A percentile compares a stretch with the other conserved stretches of the same genome.
These are phyloP conservation scores for Corythoichthys intestinalis DNA, from an alignment of 2,113 vertebrate species.

Conservation along the genomic window DNA sequence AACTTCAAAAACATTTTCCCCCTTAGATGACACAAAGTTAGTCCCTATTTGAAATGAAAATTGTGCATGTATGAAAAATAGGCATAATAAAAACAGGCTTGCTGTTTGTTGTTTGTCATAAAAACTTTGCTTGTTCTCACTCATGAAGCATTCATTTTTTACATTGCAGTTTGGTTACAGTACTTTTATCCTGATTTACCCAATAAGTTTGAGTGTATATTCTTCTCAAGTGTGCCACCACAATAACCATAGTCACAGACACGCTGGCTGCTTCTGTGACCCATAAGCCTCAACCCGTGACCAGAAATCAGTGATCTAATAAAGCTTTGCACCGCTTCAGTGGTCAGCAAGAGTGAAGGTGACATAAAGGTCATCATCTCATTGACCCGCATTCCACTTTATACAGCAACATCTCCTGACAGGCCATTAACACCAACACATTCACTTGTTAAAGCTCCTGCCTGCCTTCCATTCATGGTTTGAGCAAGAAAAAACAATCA, in stretches of 20 bases:
- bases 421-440: constrained; percentile 22
- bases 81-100: background rate
- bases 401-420: constrained; percentile 29
- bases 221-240: background rate
- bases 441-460: constrained; percentile 12
- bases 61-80: background rate
- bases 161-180: background rate
- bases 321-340: constrained; percentile 28
- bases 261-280: constrained; percentile 25
- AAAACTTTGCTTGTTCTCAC: background rate
- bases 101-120: background rate
- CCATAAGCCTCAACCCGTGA: constrained; percentile 38
- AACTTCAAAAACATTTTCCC: background rate
- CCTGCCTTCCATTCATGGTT: constrained; percentile 10
- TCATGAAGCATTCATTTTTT: background rate
- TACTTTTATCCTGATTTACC: background rate
- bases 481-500: constrained; percentile 12
- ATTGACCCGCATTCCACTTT: constrained; percentile 42
- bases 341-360: constrained; percentile 23
- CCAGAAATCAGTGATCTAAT: constrained; percentile 52
- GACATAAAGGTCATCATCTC: constrained; percentile 23
- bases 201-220: background rate
- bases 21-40: background rate
- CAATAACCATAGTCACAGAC: constrained; percentile 22
- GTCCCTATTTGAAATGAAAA: background rate